Evolutionary conservation across 2,888 invertebrate species (phyloP), one percentile per base, ranked within the genome.

Genomic region (Arenicola marina): DNA sequence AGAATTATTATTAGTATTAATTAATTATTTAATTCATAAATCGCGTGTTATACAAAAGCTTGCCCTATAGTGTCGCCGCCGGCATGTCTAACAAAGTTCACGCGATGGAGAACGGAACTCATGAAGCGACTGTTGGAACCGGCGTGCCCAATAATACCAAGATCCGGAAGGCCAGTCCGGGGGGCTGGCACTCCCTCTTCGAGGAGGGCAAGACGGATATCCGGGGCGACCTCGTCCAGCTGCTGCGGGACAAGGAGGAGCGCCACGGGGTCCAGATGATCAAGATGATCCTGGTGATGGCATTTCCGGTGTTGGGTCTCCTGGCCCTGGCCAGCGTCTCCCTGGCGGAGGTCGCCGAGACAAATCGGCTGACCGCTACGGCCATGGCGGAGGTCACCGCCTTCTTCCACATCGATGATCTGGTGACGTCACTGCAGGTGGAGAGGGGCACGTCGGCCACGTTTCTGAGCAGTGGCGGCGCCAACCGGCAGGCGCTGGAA

Each of bases 391-490:
- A 34, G 29, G n/a, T 65, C 2, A n/a, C 18, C 31, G 28, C 21
- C 15, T 46, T 32, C 26, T 45, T 65, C 31, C 31, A 31, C 2
- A 51, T 65, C 4, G 65, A 61, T 33, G 43, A 28, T 15, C 46
- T 65, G n/a, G 61, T 65, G 29, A 55, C 58, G 29, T 44, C 46
- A 43, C 43, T 65, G 45, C 65, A 65, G 55, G 59, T 67, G 21
- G 67, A 67, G 46, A 58, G 67, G 7, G 67, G 67, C 1, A 59
- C 60, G 24, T 56, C 65, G 2, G 67, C 67, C 15, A 59, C 43
- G 29, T 65, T 48, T 38, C 32, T 67, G 33, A 59, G 62, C 56
- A 65, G 62, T 1, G 48, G 44, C 3, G 62, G 62, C 15, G 46
- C 55, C 33, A 62, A 62, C 53, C 21, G 4, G 45, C 56, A 55